Conservation (phyloP, 2,797 vertebrate species). For the Poecilia gillii region DNA sequence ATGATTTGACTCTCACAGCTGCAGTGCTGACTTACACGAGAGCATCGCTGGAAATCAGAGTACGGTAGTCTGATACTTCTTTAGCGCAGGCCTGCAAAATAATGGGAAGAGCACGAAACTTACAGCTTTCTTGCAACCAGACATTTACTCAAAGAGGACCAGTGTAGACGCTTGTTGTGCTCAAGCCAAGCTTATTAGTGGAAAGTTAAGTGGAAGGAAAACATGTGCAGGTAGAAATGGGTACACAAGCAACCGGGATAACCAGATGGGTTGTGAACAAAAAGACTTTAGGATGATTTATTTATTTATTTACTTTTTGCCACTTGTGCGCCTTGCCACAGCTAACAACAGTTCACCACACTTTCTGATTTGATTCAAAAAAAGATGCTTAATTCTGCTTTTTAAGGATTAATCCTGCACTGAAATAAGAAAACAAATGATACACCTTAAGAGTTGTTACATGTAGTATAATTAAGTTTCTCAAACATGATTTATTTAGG, state of each 20-base stretch:
- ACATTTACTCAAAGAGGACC: background rate
- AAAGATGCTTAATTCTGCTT: no score
- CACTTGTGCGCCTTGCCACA: background rate
- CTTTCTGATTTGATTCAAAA: background rate
- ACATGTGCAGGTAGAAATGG: background rate
- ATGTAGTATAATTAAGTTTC: no score
- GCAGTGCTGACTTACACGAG: no score
- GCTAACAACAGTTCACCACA: background rate
- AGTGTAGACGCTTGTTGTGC: background rate
- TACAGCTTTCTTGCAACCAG: background rate
- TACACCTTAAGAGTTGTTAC: no score
- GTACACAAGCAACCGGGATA: background rate
- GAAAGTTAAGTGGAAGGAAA: no score
- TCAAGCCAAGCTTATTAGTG: no score
- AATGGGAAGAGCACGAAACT: background rate
- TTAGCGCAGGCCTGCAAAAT: background rate
- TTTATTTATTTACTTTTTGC: background rate
- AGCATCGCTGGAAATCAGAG: no score
- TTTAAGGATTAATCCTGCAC: no score
- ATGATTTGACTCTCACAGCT: no score
- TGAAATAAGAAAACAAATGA: no score
- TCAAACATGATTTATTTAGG: no score
- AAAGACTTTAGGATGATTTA: background rate
- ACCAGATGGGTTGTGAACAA: background rate
- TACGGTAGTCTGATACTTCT: no score